These are phyloP conservation scores for Borostomias antarcticus DNA, from an alignment of 2,797 vertebrate genomes.

Conservation along the genomic window DNA sequence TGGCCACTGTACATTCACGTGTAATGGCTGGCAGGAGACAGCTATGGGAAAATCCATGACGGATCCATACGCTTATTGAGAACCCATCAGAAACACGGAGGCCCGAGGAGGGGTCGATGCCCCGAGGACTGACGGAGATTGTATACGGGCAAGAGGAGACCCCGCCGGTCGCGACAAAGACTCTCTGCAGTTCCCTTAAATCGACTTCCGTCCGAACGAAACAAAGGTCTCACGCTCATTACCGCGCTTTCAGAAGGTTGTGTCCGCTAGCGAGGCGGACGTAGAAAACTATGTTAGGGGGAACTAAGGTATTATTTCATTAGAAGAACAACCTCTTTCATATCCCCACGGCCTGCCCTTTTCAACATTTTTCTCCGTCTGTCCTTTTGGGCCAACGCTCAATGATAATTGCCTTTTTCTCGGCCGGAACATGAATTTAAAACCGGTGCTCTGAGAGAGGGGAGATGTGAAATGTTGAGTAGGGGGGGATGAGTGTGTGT, in stretches of 20 bases:
- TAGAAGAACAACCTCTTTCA: neutral
- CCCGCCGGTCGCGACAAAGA: too few relatives aligned
- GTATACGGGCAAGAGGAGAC: too few relatives aligned
- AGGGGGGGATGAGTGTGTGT: neutral
- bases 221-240: too few relatives aligned
- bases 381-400: neutral
- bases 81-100: constrained; percentile 60
- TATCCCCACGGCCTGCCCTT: neutral
- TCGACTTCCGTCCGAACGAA: too few relatives aligned
- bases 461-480: too few relatives aligned
- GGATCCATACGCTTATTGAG: constrained; percentile 75
- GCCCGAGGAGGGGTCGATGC: constrained; percentile 35
- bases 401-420: neutral
- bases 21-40: constrained; percentile 71
- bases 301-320: neutral
- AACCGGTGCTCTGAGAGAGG: neutral
- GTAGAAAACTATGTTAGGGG: neutral
- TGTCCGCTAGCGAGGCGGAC: neutral
- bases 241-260: neutral
- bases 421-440: neutral
- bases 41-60: constrained; percentile 76
- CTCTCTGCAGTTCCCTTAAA: too few relatives aligned
- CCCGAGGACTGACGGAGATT: too few relatives aligned
- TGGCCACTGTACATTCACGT: constrained; percentile 64
- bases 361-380: neutral